Conservation (phyloP, 2,113 vertebrate species). For the Aphyosemion australe region DNA sequence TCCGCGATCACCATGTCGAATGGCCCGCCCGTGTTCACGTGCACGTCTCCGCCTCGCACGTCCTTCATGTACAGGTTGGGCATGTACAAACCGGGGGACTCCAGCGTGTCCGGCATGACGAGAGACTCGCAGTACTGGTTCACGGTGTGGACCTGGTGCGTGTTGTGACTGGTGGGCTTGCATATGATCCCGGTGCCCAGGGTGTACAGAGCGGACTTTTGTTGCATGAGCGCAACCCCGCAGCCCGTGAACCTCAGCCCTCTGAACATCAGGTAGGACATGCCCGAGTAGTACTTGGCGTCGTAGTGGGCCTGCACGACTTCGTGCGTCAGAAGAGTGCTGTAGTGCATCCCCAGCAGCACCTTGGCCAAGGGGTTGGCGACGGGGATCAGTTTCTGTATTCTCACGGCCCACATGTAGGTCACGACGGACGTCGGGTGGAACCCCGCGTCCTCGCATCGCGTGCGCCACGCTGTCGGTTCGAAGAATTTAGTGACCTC, state of each 20-base stretch:
- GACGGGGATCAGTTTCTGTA: neutral
- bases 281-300: constrained; percentile 5
- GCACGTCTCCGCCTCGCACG: neutral
- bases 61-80: constrained; percentile 9
- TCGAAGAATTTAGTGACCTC: too few species aligned
- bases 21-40: neutral
- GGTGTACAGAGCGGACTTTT: constrained; percentile 11
- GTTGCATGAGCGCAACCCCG: neutral
- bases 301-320: constrained; percentile 9
- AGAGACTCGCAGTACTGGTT: constrained; percentile 18
- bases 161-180: constrained; percentile 6
- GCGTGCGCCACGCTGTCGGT: too few species aligned
- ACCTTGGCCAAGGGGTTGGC: constrained; percentile 1
- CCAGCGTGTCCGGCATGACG: constrained; percentile 9
- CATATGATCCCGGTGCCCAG: constrained; percentile 7
- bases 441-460: too few species aligned
- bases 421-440: too few species aligned
- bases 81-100: neutral
- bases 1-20: constrained; percentile 2
- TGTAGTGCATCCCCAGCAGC: constrained; percentile 5
- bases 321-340: neutral
- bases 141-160: constrained; percentile 5
- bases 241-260: constrained; percentile 1
- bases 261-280: constrained; percentile 12
- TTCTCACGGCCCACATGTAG: constrained; percentile 11